These are phyloP conservation scores for Stomatorhinus ivindoensis DNA, from an alignment of 2,113 vertebrate species.

Conservation along the genomic window DNA sequence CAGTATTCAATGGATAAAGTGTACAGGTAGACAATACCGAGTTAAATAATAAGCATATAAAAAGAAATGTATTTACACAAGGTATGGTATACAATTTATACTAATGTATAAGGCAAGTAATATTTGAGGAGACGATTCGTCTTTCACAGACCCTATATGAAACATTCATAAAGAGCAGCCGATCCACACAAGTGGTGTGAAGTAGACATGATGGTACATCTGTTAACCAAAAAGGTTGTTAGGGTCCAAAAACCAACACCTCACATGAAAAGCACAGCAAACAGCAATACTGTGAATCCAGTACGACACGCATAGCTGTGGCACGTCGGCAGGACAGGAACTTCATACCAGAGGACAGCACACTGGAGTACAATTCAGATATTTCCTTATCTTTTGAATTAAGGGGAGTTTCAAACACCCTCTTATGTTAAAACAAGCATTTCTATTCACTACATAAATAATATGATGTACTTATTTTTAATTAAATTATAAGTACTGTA, in stretches of 20 bases:
- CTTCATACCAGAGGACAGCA: background rate
- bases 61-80: slow-evolving; percentile 59
- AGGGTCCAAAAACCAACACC: slow-evolving; percentile 33
- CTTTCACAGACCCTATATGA: slow-evolving; percentile 38
- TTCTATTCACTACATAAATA: background rate
- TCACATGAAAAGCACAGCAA: background rate
- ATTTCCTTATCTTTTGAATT: background rate
- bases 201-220: slow-evolving; percentile 37
- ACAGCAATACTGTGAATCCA: background rate
- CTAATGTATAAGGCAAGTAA: slow-evolving; percentile 64
- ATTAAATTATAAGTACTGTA: background rate
- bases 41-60: slow-evolving; percentile 57
- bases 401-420: background rate
- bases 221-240: slow-evolving; percentile 44
- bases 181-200: slow-evolving; percentile 42
- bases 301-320: background rate
- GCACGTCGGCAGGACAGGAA: background rate
- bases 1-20: slow-evolving; percentile 43
- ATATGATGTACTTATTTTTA: background rate
- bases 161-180: slow-evolving; percentile 48
- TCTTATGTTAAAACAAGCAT: background rate
- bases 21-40: slow-evolving; percentile 32
- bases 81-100: slow-evolving; percentile 44
- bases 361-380: background rate
- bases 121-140: slow-evolving; percentile 51